Conservation (phyloP, 2,888 invertebrate genomes). For the Thereva nobilitata region DNA sequence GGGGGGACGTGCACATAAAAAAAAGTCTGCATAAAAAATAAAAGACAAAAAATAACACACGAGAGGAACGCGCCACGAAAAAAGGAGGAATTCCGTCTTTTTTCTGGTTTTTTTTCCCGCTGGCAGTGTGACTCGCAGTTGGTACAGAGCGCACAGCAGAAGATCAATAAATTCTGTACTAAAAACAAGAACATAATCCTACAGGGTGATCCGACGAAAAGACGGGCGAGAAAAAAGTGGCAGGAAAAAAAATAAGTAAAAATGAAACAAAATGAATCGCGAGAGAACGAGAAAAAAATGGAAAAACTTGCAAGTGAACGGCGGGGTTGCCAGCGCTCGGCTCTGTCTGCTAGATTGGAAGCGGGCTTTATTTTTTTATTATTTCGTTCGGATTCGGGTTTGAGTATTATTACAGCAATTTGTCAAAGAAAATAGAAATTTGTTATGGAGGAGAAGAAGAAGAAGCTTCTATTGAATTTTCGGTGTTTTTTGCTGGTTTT, state of each 20-base stretch:
- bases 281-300: conserved; percentile 29
- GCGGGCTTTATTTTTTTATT: too few species aligned
- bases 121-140: conserved; percentile 1
- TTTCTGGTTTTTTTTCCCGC: conserved; percentile 19
- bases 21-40: conserved; percentile 25
- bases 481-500: too few species aligned
- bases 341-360: too few species aligned
- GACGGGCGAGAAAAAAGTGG: conserved; percentile 19
- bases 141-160: conserved; percentile 22
- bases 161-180: conserved; percentile 36
- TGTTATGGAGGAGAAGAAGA: too few species aligned
- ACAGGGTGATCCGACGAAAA: conserved; percentile 34
- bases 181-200: conserved; percentile 35
- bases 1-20: conserved; percentile 4
- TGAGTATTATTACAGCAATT: too few species aligned
- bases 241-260: neutral
- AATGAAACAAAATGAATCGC: conserved; percentile 22
- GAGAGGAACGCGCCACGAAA: neutral
- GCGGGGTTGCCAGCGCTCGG: too few species aligned
- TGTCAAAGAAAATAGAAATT: too few species aligned
- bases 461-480: too few species aligned
- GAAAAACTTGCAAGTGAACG: too few species aligned
- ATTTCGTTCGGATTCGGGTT: too few species aligned
- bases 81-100: conserved; percentile 23
- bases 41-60: conserved; percentile 33